Conservation (phyloP, 37 sponge, comb jelly and placozoan genomes). For the Chondrilla cf. caribensis region DNA sequence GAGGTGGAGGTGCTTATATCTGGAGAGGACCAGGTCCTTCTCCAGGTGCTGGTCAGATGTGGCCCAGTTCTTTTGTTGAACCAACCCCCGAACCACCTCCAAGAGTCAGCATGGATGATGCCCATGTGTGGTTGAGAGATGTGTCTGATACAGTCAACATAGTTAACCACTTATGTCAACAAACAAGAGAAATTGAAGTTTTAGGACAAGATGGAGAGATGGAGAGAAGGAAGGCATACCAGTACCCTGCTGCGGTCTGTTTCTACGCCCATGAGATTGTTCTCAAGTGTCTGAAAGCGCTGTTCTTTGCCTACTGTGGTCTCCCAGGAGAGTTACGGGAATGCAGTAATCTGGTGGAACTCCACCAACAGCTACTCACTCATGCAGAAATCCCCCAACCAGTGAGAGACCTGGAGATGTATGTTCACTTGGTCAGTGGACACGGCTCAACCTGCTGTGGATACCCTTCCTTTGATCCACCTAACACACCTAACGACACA, state of each 20-base stretch:
- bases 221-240: neutral
- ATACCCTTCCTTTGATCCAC: conserved; percentile 49
- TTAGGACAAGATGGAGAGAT: neutral
- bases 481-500: conserved; percentile 35
- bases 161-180: neutral
- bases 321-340: neutral
- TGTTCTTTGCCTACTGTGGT: conserved; percentile 45
- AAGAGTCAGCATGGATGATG: neutral
- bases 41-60: neutral
- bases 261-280: conserved; percentile 64
- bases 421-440: conserved; percentile 30
- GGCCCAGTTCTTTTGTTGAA: neutral
- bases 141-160: neutral
- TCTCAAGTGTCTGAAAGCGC: conserved; percentile 59
- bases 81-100: neutral
- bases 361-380: conserved; percentile 8
- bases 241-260: conserved; percentile 51
- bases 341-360: conserved; percentile 24
- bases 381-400: neutral
- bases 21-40: too few species aligned
- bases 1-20: neutral
- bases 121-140: neutral
- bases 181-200: neutral
- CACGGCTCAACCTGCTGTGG: conserved; percentile 43
- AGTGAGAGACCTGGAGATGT: neutral